Evolutionary conservation across 2,113 vertebrate species (phyloP).

Genomic region (Podarcis muralis): DNA sequence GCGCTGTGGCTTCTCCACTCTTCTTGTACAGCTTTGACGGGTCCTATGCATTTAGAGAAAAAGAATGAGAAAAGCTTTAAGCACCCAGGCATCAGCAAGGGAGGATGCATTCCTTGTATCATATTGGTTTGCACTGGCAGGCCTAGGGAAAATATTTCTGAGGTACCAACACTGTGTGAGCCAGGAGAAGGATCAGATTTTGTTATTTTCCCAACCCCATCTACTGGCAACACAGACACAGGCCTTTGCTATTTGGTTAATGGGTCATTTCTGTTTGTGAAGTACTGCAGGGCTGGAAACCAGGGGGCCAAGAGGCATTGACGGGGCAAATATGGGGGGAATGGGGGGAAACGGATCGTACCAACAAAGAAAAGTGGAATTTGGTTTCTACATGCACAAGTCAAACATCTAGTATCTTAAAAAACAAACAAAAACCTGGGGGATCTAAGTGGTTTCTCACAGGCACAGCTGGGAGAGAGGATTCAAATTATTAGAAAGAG

Average conservation of each 20-base stretch:
- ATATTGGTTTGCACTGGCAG: neutral
- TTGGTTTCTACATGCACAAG: neutral
- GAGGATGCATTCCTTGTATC: neutral
- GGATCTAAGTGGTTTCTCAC: neutral
- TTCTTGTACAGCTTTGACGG: conserved; percentile 78
- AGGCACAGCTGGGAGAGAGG: neutral
- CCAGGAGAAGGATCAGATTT: neutral
- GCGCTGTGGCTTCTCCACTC: conserved; percentile 71
- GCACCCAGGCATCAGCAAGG: conserved; percentile 28
- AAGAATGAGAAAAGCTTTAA: conserved; percentile 58
- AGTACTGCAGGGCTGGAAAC: neutral
- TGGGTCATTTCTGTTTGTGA: neutral
- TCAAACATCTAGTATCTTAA: neutral
- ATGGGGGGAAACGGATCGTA: neutral
- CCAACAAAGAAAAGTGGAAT: neutral
- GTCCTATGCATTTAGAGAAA: conserved; percentile 73
- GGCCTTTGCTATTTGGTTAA: neutral
- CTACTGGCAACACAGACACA: neutral
- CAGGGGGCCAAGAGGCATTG: neutral
- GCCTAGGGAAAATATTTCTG: neutral
- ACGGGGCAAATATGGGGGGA: neutral
- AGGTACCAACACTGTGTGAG: neutral
- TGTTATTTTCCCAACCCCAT: neutral
- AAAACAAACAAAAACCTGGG: neutral
- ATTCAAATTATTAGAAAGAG: neutral